Base-by-base conservation (phyloP, 2,888 invertebrate species). In the Drosophila barbarae region DNA sequence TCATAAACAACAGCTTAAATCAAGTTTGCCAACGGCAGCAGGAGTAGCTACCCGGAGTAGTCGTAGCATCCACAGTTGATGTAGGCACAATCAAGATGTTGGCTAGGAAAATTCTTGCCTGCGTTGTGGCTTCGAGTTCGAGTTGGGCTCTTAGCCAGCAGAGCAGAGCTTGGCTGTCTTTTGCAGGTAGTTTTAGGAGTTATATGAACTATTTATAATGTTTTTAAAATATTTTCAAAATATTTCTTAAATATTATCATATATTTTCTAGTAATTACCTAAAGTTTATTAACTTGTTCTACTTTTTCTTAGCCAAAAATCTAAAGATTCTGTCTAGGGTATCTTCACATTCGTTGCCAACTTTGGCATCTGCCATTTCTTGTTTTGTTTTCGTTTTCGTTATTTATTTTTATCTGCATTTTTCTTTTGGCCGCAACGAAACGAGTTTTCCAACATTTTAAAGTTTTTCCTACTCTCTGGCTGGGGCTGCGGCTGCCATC, bases 351-450 rank as follows among this genome's bases (percentile, higher is more conserved):
- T 68, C 68, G 51, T 21, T 26, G 30, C 49, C 21, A 18, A 15
- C 30, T 36, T 28, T 34, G 7, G 1, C 15, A 42, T 0, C 6
- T 34, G 36, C 44, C 26, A 52, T 65, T 56, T 61, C 58, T 61
- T 55, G 59, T 69, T 73, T 55, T 56, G 71, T 70, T 76, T 53
- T 54, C 58, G 49, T 76, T 66, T 73, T 69, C 61, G 80, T 72
- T 82, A 78, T 74, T 78, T 79, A 76, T 77, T 72, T 78, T 57
- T 59, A 79, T 74, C 77, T 66, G 67, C 71, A 74, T 76, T 74
- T 82, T 74, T 74, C 64, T 61, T 65, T 60, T 55, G 47, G 60
- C 39, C 50, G 60, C 35, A 18, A 42, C 47, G 44, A 76, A 78
- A 78, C 78, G 58, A 71, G 78, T 79, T 83, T 79, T 71, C 74